Conservation (phyloP, 2,797 vertebrate genomes). For the Aldrovandia affinis region DNA sequence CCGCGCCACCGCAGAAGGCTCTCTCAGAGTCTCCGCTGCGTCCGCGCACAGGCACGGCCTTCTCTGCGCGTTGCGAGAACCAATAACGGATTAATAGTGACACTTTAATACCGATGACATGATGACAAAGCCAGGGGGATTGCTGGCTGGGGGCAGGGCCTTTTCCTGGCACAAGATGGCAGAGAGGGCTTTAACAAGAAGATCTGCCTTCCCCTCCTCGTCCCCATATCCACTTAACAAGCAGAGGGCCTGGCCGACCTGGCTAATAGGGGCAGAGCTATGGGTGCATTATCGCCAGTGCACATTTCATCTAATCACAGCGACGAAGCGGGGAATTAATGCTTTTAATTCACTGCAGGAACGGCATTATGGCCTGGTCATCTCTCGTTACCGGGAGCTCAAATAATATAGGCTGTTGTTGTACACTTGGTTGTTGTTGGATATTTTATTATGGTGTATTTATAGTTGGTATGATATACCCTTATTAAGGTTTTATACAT, state of each 20-base stretch:
- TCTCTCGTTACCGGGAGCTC: conserved; percentile 58
- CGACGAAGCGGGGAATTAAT: conserved; percentile 72
- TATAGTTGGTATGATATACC: conserved; percentile 40
- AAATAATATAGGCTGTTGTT: conserved; percentile 51
- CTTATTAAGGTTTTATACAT: conserved; percentile 43
- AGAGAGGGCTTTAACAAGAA: conserved; percentile 57
- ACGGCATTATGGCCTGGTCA: conserved; percentile 56
- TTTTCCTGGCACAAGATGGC: conserved; percentile 43
- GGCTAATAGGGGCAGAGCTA: conserved; percentile 75
- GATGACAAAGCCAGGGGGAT: conserved; percentile 45
- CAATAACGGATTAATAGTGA: conserved; percentile 51
- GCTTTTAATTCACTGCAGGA: conserved; percentile 73
- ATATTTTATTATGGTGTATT: conserved; percentile 36
- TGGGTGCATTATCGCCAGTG: conserved; percentile 73
- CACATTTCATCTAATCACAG: conserved; percentile 79
- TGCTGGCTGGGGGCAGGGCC: conserved; percentile 16
- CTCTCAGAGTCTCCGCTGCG: conserved; percentile 32
- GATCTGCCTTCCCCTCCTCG: conserved; percentile 44
- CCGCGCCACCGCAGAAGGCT: not conserved
- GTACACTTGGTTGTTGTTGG: conserved; percentile 31
- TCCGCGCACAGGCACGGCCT: conserved; percentile 46
- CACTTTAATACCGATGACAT: conserved; percentile 51
- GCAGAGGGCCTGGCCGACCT: conserved; percentile 65
- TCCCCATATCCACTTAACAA: conserved; percentile 65
- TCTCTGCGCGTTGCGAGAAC: conserved; percentile 43